Evolutionary conservation across 2,797 vertebrate species (phyloP), one percentile per base, ranked within the genome.

Genomic region (Falco berigora): DNA sequence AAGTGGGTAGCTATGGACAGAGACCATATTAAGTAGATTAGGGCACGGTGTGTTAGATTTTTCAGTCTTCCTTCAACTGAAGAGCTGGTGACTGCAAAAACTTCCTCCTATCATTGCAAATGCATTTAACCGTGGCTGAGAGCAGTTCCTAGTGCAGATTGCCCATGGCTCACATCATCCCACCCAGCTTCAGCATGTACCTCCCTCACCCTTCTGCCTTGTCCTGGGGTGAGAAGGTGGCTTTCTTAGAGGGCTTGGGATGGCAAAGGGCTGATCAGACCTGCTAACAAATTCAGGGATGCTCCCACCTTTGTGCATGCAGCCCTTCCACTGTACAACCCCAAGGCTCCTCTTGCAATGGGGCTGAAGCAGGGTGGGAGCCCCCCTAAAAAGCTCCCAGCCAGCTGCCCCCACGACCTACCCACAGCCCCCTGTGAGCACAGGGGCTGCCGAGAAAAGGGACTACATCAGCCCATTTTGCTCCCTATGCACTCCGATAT

Each of bases 1-100:
- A 64, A 83, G 80, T n/a, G 77, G 77, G 62, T 40, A 94, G 59
- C 77, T 61, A 40, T 1, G 62, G 82, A 83, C 86, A 86, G 84
- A 86, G 77, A 62, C 50, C 50, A n/a, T 15, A 71, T 53, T 69
- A 79, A 86, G 72, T 38, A 44, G 79, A 82, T 93, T 83, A 85
- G 25, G 46, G 61, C 82, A 93, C 10, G 49, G 38, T 62, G 64
- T 13, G 69, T 68, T 76, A 18, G 32, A 78, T 79, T 95, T 96
- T 86, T 84, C 96, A 96, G 55, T 86, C 77, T 58, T 88, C 63
- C 90, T 94, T 63, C 62, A 77, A 47, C 53, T 71, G 80, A 52
- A 82, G 75, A 74, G 61, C 62, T 76, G 78, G 15, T 77, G 77
- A 58, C 89, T 74, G 82, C 55, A 36, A 64, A 94, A 90, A 58